Evolutionary conservation across 2,797 vertebrate species (phyloP).

Genomic region (Parauchenoglanis punctatus): DNA sequence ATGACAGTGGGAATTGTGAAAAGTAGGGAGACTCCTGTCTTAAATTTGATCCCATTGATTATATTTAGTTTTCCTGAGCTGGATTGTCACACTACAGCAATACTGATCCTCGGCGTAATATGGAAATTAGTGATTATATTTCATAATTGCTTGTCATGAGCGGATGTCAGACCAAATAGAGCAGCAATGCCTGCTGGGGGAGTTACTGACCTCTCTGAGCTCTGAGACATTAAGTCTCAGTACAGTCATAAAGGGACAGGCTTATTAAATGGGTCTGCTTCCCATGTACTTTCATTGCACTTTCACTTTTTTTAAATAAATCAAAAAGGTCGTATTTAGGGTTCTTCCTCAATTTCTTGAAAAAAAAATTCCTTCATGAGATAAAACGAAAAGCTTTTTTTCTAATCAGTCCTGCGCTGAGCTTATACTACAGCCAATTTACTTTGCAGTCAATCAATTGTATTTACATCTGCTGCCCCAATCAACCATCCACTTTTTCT

Average conservation of each 20-base stretch:
- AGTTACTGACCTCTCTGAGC: constrained; percentile 53
- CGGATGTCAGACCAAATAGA: constrained; percentile 51
- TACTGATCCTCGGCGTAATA: not conserved
- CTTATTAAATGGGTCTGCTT: constrained; percentile 38
- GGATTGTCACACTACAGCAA: no score
- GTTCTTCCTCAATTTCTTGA: constrained; percentile 18
- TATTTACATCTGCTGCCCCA: constrained; percentile 53
- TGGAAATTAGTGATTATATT: constrained; percentile 55
- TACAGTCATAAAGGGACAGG: constrained; percentile 49
- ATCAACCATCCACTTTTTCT: constrained; percentile 29
- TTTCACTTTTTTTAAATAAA: not conserved
- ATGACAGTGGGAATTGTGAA: not conserved
- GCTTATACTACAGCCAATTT: constrained; percentile 40
- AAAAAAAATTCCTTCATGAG: not conserved
- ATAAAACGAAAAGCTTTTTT: constrained; percentile 3
- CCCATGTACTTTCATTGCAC: constrained; percentile 41
- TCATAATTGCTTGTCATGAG: constrained; percentile 49
- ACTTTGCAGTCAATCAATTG: constrained; percentile 51
- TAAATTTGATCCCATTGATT: not conserved
- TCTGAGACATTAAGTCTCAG: constrained; percentile 51
- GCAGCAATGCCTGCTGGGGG: constrained; percentile 33
- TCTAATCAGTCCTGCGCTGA: constrained; percentile 9
- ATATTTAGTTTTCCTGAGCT: not conserved
- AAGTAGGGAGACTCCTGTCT: not conserved
- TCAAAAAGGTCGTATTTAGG: constrained; percentile 10